A percentile compares a stretch with the other conserved stretches of the same genome.
Evolutionary conservation across 2,797 vertebrate species (phyloP).

Genomic region (Micromesistius poutassou): DNA sequence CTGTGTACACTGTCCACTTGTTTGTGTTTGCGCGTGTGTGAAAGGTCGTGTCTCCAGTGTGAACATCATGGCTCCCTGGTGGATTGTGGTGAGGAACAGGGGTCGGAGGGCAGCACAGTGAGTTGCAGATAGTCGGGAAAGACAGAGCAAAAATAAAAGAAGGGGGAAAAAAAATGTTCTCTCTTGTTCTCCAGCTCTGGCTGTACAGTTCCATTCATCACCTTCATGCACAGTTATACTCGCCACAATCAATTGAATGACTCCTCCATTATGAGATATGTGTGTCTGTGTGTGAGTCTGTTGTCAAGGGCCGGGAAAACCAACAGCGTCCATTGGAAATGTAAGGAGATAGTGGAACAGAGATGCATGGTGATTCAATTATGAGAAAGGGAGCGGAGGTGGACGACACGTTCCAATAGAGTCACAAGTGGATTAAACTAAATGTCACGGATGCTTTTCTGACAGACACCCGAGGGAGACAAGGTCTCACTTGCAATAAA

Average conservation of each 20-base stretch:
- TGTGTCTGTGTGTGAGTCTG: background rate
- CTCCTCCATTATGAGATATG: background rate
- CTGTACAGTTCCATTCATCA: background rate
- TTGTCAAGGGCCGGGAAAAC: background rate
- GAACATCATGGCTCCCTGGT: background rate
- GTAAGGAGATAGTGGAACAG: background rate
- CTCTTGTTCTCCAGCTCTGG: too few relatives aligned
- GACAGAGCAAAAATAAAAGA: background rate
- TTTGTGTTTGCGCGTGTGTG: too few relatives aligned
- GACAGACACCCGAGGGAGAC: conserved; percentile 16
- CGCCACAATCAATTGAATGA: background rate
- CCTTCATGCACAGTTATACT: background rate
- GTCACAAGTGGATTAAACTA: background rate
- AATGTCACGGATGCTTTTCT: conserved; percentile 13
- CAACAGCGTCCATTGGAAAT: background rate
- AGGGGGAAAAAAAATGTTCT: too few relatives aligned
- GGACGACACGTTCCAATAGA: background rate
- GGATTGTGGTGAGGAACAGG: background rate
- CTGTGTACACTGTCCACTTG: too few relatives aligned
- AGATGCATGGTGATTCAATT: background rate
- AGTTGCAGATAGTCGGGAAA: too few relatives aligned
- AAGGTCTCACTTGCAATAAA: conserved; percentile 15
- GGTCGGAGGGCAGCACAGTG: background rate
- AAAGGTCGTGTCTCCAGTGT: background rate
- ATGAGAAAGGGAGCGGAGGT: background rate